Evolutionary conservation across 2,113 vertebrate genomes (phyloP).

Genomic region (Acrocephalus kingi): DNA sequence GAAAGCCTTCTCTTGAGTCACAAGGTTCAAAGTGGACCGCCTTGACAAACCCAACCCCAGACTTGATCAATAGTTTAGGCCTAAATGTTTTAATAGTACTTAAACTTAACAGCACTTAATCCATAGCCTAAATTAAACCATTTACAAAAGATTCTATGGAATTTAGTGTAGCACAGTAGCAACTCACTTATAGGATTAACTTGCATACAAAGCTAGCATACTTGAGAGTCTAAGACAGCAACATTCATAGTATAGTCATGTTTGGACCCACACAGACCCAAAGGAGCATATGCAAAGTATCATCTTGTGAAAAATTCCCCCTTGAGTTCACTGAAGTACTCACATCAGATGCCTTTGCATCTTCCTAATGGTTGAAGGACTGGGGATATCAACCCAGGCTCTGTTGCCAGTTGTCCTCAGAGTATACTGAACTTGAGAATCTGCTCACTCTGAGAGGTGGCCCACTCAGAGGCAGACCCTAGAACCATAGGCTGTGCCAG

Average conservation of each 20-base stretch:
- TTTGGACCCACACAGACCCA: not conserved
- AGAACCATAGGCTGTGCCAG: not conserved
- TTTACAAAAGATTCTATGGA: not conserved
- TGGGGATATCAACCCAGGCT: rapidly evolving
- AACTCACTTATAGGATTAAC: not conserved
- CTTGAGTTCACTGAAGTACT: not conserved
- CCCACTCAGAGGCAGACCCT: not conserved
- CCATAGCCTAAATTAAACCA: too few species aligned
- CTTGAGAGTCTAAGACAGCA: not conserved
- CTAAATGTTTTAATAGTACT: not conserved
- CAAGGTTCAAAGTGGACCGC: not conserved
- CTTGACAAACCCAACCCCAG: not conserved
- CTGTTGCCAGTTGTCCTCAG: rapidly evolving
- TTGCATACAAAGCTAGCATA: too few species aligned
- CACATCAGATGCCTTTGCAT: not conserved
- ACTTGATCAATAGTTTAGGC: not conserved
- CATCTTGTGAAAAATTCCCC: not conserved
- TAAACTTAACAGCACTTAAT: not conserved
- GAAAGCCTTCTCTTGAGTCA: not conserved
- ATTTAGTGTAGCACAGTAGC: not conserved
- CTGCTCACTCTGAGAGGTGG: rapidly evolving
- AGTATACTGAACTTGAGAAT: not conserved
- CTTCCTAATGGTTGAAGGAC: not conserved
- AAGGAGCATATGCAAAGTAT: not conserved
- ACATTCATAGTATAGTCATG: rapidly evolving